Base-by-base conservation (phyloP, 1,140 invertebrate species). In the Carcinoscorpius rotundicauda region DNA sequence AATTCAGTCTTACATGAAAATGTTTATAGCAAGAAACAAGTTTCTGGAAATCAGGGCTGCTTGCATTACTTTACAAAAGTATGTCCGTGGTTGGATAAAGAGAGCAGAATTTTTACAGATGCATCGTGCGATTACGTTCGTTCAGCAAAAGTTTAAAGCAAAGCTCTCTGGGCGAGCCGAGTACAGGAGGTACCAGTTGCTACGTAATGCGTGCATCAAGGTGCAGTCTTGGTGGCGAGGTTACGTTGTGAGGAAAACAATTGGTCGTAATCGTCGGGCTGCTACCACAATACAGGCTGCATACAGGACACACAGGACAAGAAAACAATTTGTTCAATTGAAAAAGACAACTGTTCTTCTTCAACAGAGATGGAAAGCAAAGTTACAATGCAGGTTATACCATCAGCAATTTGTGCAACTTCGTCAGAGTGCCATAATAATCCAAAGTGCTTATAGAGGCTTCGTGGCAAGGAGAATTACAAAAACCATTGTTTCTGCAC, bases 191-290 rank as follows among this genome's bases (percentile, higher is more conserved):
- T 29, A 29, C 29, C 29, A 29, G 29, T 29, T 29, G 29, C 29
- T 29, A 29, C 29, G 29, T 29, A 29, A 29, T 51, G 57, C 66
- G 11, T 56, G 66, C 51, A 62, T 69, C 55, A 51, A 62, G 6
- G 71, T 74, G 60, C 72, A 73, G 57, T 49, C 58, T 52, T 29
- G 29, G 29, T 29, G 29, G 29, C 29, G 29, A 29, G 29, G 29
- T 29, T 29, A 29, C 29, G 29, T 29, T 49, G 29, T 59, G 5
- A 53, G 55, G 10, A 66, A 60, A 51, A 11, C 51, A 3, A 5
- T 60, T 4, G 51, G 60, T 6, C 60, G 6, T 8, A n/a, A 60
- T 51, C 6, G 4, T 5, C 6, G 58, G 52, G 58, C 66, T 51
- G 57, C 53, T 49, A 52, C 51, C 10, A 5, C 55, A 9, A 67